Conservation (phyloP, 2,888 invertebrate species). For the Oligia fasciuncula region DNA sequence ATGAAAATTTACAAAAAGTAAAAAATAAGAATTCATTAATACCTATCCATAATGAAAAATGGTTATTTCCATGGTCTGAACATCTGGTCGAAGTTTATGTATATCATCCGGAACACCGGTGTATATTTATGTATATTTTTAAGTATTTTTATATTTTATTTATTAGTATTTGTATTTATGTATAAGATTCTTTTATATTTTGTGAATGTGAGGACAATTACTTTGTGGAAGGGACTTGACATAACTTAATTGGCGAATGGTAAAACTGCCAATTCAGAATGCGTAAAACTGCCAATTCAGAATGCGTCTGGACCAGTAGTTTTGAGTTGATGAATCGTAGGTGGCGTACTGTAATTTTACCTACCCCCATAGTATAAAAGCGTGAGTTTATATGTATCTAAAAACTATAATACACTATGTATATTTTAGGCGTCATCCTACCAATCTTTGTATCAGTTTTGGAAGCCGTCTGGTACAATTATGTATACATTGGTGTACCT, state of each 20-base stretch:
- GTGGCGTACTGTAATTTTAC: neutral
- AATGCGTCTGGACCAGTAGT: neutral
- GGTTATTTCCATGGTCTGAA: too few species aligned
- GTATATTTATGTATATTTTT: too few species aligned
- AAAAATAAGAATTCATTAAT: too few species aligned
- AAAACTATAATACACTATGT: neutral
- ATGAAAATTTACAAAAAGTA: too few species aligned
- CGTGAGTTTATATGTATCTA: neutral
- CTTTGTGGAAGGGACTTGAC: neutral
- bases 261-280: neutral
- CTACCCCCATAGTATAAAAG: neutral
- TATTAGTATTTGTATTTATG: too few species aligned
- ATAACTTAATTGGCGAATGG: neutral
- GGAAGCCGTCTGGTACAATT: neutral
- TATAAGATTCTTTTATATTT: too few species aligned
- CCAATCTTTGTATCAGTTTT: slow-evolving; percentile 31
- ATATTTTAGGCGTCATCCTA: slow-evolving; percentile 43
- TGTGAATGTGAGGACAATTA: too few species aligned
- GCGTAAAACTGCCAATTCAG: neutral
- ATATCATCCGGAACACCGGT: too few species aligned
- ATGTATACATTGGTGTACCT: neutral
- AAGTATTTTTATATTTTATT: too few species aligned
- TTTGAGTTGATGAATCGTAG: neutral
- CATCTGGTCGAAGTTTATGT: too few species aligned
- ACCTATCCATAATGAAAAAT: too few species aligned